These are phyloP conservation scores for Drosophila tripunctata DNA, from an alignment of 2,888 invertebrate species.

Conservation along the genomic window DNA sequence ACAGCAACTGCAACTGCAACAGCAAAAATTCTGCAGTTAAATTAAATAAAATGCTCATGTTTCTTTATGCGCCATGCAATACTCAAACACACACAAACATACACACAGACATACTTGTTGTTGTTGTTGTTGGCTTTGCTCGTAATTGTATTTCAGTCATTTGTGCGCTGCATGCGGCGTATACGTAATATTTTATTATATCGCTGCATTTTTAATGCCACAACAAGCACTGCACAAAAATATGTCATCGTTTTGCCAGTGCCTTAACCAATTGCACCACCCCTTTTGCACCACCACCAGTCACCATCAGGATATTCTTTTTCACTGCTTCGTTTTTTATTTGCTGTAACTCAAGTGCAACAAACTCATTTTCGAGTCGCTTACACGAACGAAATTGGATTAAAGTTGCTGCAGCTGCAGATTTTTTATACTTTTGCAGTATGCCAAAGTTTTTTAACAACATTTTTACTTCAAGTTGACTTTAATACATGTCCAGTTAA, in stretches of 20 bases:
- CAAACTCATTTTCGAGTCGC: slow-evolving; percentile 61
- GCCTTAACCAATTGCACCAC: slow-evolving; percentile 45
- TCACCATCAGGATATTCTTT: not conserved
- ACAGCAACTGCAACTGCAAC: slow-evolving; percentile 37
- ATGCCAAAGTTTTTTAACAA: slow-evolving; percentile 51
- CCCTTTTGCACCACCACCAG: not conserved
- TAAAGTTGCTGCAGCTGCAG: slow-evolving; percentile 42
- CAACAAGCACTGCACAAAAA: slow-evolving; percentile 51
- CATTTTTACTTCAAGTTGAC: slow-evolving; percentile 51
- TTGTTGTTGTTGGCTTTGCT: slow-evolving; percentile 39
- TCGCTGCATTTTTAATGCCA: slow-evolving; percentile 56
- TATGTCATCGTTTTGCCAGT: slow-evolving; percentile 64
- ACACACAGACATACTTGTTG: slow-evolving; percentile 10
- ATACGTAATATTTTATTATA: slow-evolving; percentile 70
- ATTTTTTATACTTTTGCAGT: slow-evolving; percentile 35
- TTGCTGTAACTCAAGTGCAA: slow-evolving; percentile 42
- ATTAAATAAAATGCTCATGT: slow-evolving; percentile 71
- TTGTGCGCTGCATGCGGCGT: slow-evolving; percentile 48
- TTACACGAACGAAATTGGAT: slow-evolving; percentile 69
- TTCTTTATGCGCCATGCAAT: slow-evolving; percentile 46
- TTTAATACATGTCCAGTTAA: slow-evolving; percentile 73
- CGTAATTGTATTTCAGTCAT: slow-evolving; percentile 73
- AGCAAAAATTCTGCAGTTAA: slow-evolving; percentile 52
- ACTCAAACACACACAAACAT: slow-evolving; percentile 19
- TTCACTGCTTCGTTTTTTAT: not conserved